A percentile compares a stretch with the other conserved stretches of the same genome.
phyloP scores from a whole-genome alignment of 2,888 invertebrate species.

The Mythimna loreyi region DNA sequence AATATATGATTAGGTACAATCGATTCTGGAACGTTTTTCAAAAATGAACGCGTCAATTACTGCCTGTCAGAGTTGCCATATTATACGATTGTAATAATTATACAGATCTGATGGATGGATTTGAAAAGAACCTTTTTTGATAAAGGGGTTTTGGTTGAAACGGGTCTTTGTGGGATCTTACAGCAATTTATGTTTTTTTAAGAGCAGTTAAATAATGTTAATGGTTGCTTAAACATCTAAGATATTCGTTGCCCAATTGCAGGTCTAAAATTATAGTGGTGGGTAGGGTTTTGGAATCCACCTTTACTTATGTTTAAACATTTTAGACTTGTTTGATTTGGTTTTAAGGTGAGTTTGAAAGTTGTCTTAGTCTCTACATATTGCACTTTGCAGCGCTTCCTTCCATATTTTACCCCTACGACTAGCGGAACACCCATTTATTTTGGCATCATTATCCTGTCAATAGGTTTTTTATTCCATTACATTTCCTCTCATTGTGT shows the following conservation, averaged over 20 bases:
- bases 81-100: constrained; percentile 66
- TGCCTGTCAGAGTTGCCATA: constrained; percentile 63
- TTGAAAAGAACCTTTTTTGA: constrained; percentile 61
- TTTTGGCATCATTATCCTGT: too few relatives aligned
- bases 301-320: neutral
- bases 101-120: constrained; percentile 61
- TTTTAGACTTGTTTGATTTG: neutral
- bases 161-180: constrained; percentile 38
- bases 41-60: constrained; percentile 62
- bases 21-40: constrained; percentile 58
- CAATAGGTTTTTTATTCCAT: too few relatives aligned
- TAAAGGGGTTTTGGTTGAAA: constrained; percentile 56
- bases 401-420: too few relatives aligned
- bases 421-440: too few relatives aligned
- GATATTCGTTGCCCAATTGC: constrained; percentile 12
- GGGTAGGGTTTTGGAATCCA: neutral
- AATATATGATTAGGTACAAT: constrained; percentile 45
- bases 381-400: too few relatives aligned
- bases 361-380: too few relatives aligned
- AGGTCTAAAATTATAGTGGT: constrained; percentile 24
- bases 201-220: constrained; percentile 31
- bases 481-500: too few relatives aligned
- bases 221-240: constrained; percentile 27
- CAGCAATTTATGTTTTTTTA: constrained; percentile 35
- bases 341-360: neutral